Base-by-base conservation (phyloP, 2,113 vertebrate genomes). In the Connochaetes taurinus region DNA sequence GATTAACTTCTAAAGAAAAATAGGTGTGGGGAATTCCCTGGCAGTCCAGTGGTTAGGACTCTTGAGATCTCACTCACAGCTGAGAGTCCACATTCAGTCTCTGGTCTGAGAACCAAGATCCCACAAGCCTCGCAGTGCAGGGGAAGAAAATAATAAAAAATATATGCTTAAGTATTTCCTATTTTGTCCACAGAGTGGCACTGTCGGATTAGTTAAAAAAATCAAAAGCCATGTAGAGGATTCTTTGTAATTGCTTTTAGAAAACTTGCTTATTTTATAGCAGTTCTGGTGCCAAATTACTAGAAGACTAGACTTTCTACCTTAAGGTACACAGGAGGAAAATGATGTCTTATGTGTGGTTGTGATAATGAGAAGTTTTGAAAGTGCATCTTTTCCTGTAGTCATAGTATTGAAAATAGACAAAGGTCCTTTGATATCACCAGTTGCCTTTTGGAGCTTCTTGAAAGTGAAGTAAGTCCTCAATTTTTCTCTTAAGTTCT, bases 181-280 rank as follows among this genome's bases (percentile, higher is more conserved):
- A 6, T 78, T 86, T 95, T 97, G 82, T 94, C 98, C 99, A 98
- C 97, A 31, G 52, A 96, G 97, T 98, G 98, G 98, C 97, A 89
- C 97, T 96, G 11, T 98, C 97, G 86, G 84, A 64, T 96, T 95
- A 60, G 89, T 94, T 88, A 29, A 71, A 57, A 89, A 96, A 94
- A 86, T 94, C 43, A 80, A 85, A 90, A 91, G 27, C 36, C 55
- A n/a, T n/a, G 15, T 58, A 23, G 8, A 33, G 27, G 23, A 40
- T 58, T 86, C 90, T 92, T 94, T 90, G 78, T 86, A 16, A 36
- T 90, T 74, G 67, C 36, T 74, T 74, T 40, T 87, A 96, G 82
- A 84, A 97, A 94, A 92, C n/a, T 95, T 90, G 16, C 15, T 94
- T 43, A 76, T 76, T 96, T 94, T 90, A 91, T 74, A 92, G 10